Base-by-base conservation (phyloP, 1,140 invertebrate genomes). In the Musca domestica region DNA sequence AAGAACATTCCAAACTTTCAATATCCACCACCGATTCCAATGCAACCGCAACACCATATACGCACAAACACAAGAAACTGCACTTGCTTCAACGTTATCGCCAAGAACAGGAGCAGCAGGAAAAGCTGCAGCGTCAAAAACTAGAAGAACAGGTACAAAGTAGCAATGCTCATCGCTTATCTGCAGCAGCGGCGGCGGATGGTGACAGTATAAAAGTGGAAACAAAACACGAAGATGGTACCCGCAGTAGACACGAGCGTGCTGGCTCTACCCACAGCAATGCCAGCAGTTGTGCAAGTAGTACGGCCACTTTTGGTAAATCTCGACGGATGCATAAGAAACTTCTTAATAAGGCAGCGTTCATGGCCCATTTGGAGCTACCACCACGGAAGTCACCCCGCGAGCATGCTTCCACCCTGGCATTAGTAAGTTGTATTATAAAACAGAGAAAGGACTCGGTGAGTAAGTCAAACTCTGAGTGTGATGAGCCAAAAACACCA, bases 361-460 rank as follows among this genome's bases (percentile, higher is more conserved):
- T 70, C 17, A 76, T 72, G 22, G 56, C 56, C n/a, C 71, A 72
- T 22, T 67, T 79, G 2, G 84, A 88, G 64, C 83, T 86, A 69
- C 90, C 91, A 1, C 90, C 92, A 0, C 82, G 92, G n/a, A 93
- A 94, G 74, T 93, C 91, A 3, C 92, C 92, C 0, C 82, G 92
- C 27, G 92, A 93, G 77, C 92, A 94, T 74, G 92, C 92, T 0
- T 93, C 91, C 0, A 94, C 92, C 0, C 77, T 93, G 41, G 92
- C 92, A 0, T 91, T 94, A 66, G 87, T 94, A 69, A 90, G 89
- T 65, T 88, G 87, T 61, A 76, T 90, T 25, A 81, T 88, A 12
- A 84, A 87, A 10, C 83, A 87, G 64, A 79, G 85, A 22, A 85
- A 85, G 66, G 78, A 80, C 66, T 80, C 77, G 3, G 74, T 74